Conservation (phyloP, 2,797 vertebrate species). For the Sebastes taczanowskii region DNA sequence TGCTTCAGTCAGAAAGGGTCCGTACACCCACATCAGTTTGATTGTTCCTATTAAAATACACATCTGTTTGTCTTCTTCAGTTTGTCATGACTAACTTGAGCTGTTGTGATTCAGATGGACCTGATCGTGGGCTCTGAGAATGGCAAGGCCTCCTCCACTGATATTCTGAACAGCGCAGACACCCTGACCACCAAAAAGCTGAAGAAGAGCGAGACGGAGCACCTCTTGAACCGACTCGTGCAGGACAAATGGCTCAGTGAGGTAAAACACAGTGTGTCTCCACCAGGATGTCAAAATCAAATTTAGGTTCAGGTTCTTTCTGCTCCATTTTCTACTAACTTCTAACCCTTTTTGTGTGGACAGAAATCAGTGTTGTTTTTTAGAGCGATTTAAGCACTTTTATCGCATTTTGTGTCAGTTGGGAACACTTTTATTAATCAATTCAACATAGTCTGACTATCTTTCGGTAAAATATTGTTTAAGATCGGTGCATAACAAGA, state of each 20-base stretch:
- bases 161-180: constrained; percentile 91
- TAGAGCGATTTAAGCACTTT: background rate
- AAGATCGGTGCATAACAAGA: background rate
- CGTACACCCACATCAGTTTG: background rate
- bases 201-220: constrained; percentile 94
- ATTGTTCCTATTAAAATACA: too few species aligned
- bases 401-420: background rate
- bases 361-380: background rate
- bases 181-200: constrained; percentile 90
- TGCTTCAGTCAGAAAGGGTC: background rate
- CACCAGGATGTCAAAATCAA: background rate
- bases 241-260: constrained; percentile 93
- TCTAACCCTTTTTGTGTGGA: background rate
- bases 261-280: constrained; percentile 73
- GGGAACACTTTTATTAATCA: background rate
- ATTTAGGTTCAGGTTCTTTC: background rate
- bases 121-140: constrained; percentile 90
- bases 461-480: background rate
- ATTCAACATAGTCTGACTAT: background rate
- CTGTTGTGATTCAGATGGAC: constrained; percentile 85
- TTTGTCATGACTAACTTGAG: background rate
- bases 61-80: background rate
- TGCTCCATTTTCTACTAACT: background rate
- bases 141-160: constrained; percentile 91
- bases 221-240: constrained; percentile 89